These are phyloP conservation scores for Zygaena filipendulae DNA, from an alignment of 2,888 invertebrate species.

Conservation along the genomic window DNA sequence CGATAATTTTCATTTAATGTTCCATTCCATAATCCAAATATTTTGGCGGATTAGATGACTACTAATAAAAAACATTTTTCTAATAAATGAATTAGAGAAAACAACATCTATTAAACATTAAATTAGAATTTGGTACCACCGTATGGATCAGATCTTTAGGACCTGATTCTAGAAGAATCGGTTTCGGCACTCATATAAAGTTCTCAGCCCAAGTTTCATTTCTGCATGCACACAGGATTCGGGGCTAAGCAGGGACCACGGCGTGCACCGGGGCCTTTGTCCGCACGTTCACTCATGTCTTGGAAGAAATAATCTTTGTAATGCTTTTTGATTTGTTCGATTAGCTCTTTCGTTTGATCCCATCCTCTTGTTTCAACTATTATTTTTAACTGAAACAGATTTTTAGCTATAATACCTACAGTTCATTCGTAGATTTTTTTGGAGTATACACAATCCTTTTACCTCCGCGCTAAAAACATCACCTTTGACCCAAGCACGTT, in stretches of 20 bases:
- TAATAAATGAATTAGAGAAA: too few species aligned
- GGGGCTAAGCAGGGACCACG: slow-evolving; percentile 55
- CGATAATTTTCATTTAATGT: too few species aligned
- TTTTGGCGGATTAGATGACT: too few species aligned
- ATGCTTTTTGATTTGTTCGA: slow-evolving; percentile 54
- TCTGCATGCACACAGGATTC: slow-evolving; percentile 56
- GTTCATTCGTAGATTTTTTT: not conserved
- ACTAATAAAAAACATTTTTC: too few species aligned
- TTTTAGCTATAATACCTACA: not conserved
- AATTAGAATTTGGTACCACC: too few species aligned
- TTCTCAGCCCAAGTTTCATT: too few species aligned
- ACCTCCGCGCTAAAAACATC: slow-evolving; percentile 78
- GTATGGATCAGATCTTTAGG: too few species aligned
- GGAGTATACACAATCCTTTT: slow-evolving; percentile 4
- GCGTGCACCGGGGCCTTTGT: slow-evolving; percentile 26
- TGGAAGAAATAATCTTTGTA: slow-evolving; percentile 71
- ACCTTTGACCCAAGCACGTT: slow-evolving; percentile 91
- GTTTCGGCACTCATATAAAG: too few species aligned
- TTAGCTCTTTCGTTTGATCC: slow-evolving; percentile 72
- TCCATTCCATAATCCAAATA: too few species aligned
- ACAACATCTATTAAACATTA: too few species aligned
- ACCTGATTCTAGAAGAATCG: too few species aligned
- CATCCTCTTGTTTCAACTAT: slow-evolving; percentile 89
- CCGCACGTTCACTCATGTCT: slow-evolving; percentile 28
- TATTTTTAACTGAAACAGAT: slow-evolving; percentile 75